Evolutionary conservation across 2,797 vertebrate species (phyloP), one percentile per base, ranked within the genome.

Genomic region (Parotocinclus haroldoi): DNA sequence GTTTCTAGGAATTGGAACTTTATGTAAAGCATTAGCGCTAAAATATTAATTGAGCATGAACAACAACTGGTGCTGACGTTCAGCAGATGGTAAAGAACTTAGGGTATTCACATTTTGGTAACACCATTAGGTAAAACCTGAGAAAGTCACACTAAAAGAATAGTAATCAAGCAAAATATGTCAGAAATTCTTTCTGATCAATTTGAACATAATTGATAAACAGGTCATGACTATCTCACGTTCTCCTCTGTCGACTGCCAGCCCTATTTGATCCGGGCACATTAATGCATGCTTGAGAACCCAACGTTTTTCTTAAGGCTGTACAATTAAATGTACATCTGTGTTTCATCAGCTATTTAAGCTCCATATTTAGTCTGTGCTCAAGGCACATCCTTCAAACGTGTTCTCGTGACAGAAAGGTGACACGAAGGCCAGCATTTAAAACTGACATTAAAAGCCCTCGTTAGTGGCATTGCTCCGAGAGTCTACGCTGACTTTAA

Each of bases 281-380:
- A 51, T 69, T 49, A 19, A 42, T 60, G 27, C 14, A 46, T 27
- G 58, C 67, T 62, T 9, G 19, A 48, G 36, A 39, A 39, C 18
- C 42, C 37, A 58, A 54, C 58, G 51, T 51, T 50, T n/a, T 17
- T 59, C 60, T 53, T 55, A 40, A 64, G 60, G 52, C 60, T 45
- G 36, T 36, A 64, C 51, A 18, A 55, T 72, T 61, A 62, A 66
- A 66, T 57, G 63, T 61, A 51, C 58, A 51, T 73, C 69, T 73
- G 68, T 5, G 60, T 76, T 73, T 57, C 62, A 71, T 10, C 48
- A 64, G 64, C 52, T 71, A 72, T 71, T 57, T 73, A 60, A 73
- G 68, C 73, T 73, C 63, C 64, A 66, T 65, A 70, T 78, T 75
- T 67, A 73, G 66, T 51, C 60, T 58, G 51, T 50, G 61, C 71